Evolutionary conservation across 2,797 vertebrate genomes (phyloP), one percentile per base, ranked within the genome.

Genomic region (Meriones psammophilus): DNA sequence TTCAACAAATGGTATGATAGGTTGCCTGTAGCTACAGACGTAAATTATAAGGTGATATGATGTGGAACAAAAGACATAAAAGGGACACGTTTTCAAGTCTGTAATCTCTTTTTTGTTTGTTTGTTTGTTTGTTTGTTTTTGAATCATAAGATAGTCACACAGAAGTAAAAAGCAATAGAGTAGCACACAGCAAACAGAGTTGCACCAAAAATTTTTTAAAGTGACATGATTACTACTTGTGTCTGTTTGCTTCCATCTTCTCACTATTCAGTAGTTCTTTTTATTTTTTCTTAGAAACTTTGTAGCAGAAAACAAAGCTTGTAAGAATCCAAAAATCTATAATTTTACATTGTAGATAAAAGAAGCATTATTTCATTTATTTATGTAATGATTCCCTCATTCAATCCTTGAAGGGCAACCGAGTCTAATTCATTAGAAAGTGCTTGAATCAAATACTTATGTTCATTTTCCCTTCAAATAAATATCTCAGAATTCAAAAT

Each of bases 401-500:
- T 92, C 36, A 87, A 73, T 74, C 58, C 50, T 78, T 80, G 83
- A 87, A 46, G 46, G 15, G 60, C 95, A 69, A 77, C 68, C 77
- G 54, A 12, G 1, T 78, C 12, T 74, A 64, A 69, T 58, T 77
- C 15, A 81, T 46, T 79, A 97, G 64, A 4, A 92, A 15, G 54
- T 86, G 15, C 15, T 89, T 94, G 56, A 88, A 74, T n/a, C 10
- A 95, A 93, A 91, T 74, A 74, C 1, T 89, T 84, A 91, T 62
- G 14, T 12, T 58, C 92, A 42, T 60, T 36, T 58, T 2, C 13
- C n/a, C 4, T 9, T 85, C 64, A 88, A 85, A 95, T 5, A 92
- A 89, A 54, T 84, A 64, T 68, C 7, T 71, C 66, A 92, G 42
- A 89, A 79, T 36, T 97, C 39, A 96, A 92, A 94, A 89, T 58